Conservation (phyloP, 2,888 invertebrate genomes). For the Theodoxus fluviatilis region DNA sequence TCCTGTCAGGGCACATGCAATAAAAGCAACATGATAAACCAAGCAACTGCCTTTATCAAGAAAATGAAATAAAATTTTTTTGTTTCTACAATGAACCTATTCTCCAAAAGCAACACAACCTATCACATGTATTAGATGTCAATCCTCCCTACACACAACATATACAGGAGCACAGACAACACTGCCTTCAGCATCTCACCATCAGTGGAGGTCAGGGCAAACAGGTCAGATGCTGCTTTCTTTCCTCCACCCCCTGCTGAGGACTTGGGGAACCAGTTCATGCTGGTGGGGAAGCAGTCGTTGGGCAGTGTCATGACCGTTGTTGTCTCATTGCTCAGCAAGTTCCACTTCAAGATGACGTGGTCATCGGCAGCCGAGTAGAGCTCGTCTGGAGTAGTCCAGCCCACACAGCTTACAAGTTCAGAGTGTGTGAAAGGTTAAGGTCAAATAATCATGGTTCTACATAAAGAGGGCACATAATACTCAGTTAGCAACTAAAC, state of each 20-base stretch:
- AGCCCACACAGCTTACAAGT: slow-evolving; percentile 88
- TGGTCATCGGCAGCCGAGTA: slow-evolving; percentile 96
- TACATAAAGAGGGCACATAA: not conserved
- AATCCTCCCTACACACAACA: no score
- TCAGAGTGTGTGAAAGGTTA: slow-evolving; percentile 68
- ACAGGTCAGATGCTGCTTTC: slow-evolving; percentile 75
- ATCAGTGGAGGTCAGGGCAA: slow-evolving; percentile 86
- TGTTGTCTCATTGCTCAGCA: slow-evolving; percentile 81
- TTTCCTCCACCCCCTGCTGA: slow-evolving; percentile 60
- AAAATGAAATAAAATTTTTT: no score
- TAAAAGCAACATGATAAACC: no score
- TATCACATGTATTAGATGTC: no score
- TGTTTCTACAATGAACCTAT: no score
- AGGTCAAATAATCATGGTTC: slow-evolving; percentile 35
- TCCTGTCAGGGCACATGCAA: no score
- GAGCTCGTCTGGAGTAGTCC: slow-evolving; percentile 93
- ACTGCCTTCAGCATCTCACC: no score
- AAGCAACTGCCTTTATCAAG: no score
- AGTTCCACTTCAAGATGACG: slow-evolving; percentile 86
- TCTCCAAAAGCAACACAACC: no score
- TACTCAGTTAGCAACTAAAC: not conserved
- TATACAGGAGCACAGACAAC: no score
- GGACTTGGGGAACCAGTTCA: slow-evolving; percentile 84
- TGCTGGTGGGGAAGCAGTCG: slow-evolving; percentile 86
- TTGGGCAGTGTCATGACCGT: slow-evolving; percentile 78